phyloP scores from a whole-genome alignment of 1,140 invertebrate genomes.

The Apis laboriosa region DNA sequence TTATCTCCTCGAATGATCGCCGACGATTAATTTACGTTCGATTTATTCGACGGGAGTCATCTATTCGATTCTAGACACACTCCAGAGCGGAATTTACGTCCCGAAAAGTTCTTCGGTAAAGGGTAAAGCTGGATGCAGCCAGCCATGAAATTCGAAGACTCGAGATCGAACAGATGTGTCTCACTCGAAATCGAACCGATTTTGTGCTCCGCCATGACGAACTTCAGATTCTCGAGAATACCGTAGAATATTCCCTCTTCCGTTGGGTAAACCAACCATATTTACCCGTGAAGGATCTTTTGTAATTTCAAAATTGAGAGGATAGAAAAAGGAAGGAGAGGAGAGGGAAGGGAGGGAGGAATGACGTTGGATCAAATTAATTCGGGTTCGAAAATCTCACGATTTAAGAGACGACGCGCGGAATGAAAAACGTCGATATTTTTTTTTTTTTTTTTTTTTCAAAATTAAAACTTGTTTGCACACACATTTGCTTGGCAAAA shows the following conservation, averaged over 20 bases:
- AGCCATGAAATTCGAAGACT: conserved; percentile 32
- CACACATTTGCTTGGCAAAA: background rate
- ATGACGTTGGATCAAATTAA: background rate
- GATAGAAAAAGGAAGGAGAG: background rate
- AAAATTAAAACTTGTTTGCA: background rate
- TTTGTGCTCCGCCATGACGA: background rate
- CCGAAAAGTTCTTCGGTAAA: conserved; percentile 22
- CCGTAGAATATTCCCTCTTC: background rate
- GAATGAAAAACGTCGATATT: background rate
- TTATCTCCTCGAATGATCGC: no score
- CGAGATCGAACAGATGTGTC: conserved; percentile 27
- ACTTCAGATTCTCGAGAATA: background rate
- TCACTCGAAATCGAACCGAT: conserved; percentile 34
- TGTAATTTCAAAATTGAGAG: background rate
- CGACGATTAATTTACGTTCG: conserved; percentile 21
- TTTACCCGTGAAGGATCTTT: no score
- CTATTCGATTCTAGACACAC: background rate
- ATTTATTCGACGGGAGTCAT: background rate
- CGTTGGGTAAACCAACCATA: background rate
- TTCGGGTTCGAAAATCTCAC: background rate
- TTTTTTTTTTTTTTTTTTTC: no score
- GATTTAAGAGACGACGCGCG: background rate
- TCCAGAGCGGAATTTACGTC: background rate
- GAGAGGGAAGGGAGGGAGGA: background rate
- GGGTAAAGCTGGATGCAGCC: conserved; percentile 13